These are phyloP conservation scores for Syngnathus typhle DNA, from an alignment of 2,113 vertebrate genomes.

Conservation along the genomic window DNA sequence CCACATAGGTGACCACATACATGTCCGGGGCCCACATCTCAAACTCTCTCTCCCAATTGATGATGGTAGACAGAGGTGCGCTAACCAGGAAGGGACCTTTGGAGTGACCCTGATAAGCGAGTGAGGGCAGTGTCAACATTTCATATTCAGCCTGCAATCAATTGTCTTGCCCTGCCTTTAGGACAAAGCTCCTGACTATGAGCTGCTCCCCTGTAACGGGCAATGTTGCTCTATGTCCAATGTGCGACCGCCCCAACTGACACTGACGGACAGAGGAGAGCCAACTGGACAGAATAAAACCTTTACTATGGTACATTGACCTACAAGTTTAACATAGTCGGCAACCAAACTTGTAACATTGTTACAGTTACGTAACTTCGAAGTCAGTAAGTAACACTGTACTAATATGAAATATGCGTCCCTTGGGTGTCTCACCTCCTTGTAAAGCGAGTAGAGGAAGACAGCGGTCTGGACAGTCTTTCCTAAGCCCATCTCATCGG, in stretches of 20 bases:
- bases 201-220: conserved; percentile 50
- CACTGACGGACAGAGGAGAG: conserved; percentile 29
- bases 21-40: conserved; percentile 99
- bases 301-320: background rate
- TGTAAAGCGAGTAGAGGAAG: conserved; percentile 94
- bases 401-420: background rate
- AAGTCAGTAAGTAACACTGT: background rate
- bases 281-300: conserved; percentile 34
- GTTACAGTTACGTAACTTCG: too few relatives aligned
- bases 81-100: conserved; percentile 97
- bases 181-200: conserved; percentile 44
- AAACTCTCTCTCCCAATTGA: conserved; percentile 98
- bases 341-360: too few relatives aligned
- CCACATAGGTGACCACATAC: conserved; percentile 94
- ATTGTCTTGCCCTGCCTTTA: conserved; percentile 48
- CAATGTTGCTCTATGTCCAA: conserved; percentile 48
- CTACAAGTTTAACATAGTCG: too few relatives aligned
- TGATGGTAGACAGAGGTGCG: conserved; percentile 94
- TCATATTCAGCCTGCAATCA: background rate
- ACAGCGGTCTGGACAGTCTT: conserved; percentile 97
- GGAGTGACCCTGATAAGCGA: conserved; percentile 81
- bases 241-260: conserved; percentile 35
- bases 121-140: background rate
- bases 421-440: conserved; percentile 75
- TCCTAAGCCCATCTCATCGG: conserved; percentile 98